Evolutionary conservation across 2,113 vertebrate species (phyloP), one percentile per base, ranked within the genome.

Genomic region (Callospermophilus lateralis): DNA sequence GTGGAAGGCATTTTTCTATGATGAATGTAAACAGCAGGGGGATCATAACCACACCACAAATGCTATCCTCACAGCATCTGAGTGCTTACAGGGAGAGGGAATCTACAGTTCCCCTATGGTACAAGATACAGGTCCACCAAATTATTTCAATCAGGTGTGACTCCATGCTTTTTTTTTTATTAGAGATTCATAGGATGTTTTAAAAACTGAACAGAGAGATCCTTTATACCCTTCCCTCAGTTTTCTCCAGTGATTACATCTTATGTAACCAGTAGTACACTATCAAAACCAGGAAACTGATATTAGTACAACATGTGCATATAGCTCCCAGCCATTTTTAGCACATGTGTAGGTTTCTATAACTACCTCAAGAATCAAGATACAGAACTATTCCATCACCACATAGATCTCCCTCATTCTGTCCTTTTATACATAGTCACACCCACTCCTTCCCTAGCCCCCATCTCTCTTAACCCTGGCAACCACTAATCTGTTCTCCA

Each of bases 331-430:
- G 10, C 32, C 63, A 37, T 78, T 93, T n/a, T 93, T 84, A 58
- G 34, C 42, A n/a, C 28, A 24, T 55, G 30, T 70, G 15, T 34
- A 58, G 73, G 12, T 78, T 94, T 61, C 37, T 65, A 3, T 84
- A 76, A 55, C 77, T 72, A 65, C 28, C 34, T 34, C n/a, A 81
- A 91, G 67, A 90, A 78, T 55, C 73, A 90, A 96, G 32, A 81
- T 67, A 85, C 12, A 77, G n/a, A 96, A 70, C 53, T 94, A 53
- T 65, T 58, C n/a, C 16, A 15, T 85, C 32, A 48, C 24, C 93
- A 92, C 68, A 76, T 77, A 92, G 9, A 32, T 70, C 37, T 45
- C 51, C 70, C 48, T 85, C 8, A 3, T 0, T 5, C 8, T 58
- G 34, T 1, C 22, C 65, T 67, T 94, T 80, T 28, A 22, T n/a